phyloP scores from a whole-genome alignment of 2,888 invertebrate genomes.

The Drosophila nr. perissopoda region DNA sequence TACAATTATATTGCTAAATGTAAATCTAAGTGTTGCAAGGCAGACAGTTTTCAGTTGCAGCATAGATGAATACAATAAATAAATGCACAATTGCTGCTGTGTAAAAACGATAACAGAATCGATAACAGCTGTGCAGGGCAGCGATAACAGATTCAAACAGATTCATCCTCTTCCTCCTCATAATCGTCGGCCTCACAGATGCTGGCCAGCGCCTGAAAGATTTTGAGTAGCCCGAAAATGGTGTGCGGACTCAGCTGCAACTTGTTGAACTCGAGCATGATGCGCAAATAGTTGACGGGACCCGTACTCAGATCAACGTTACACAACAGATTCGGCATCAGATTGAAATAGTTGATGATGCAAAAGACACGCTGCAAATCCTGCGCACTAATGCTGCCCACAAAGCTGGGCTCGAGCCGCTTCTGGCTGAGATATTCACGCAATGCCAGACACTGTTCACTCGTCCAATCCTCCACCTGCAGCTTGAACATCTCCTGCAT shows the following conservation, averaged over 20 bases:
- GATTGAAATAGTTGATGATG: constrained; percentile 81
- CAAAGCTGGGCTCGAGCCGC: constrained; percentile 67
- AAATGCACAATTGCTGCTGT: not conserved
- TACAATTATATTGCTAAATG: constrained; percentile 21
- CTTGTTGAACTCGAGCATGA: constrained; percentile 82
- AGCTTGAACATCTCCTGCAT: constrained; percentile 78
- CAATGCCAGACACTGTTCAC: constrained; percentile 65
- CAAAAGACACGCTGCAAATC: constrained; percentile 79
- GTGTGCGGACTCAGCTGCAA: constrained; percentile 78
- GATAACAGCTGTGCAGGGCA: not conserved
- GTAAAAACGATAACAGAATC: not conserved
- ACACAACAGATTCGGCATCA: constrained; percentile 82
- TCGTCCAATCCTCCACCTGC: constrained; percentile 71
- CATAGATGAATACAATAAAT: not conserved
- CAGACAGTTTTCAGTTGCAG: not conserved
- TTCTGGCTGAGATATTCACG: constrained; percentile 78
- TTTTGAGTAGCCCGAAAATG: constrained; percentile 79
- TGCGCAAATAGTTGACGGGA: constrained; percentile 78
- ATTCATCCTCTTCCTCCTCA: not conserved
- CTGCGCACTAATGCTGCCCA: constrained; percentile 63
- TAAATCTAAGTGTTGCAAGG: constrained; percentile 28
- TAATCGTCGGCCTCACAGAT: not conserved
- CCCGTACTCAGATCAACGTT: constrained; percentile 72
- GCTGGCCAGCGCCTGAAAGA: constrained; percentile 67
- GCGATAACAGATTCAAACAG: constrained; percentile 1